Evolutionary conservation across 2,888 invertebrate genomes (phyloP).

Genomic region (Selenia dentaria): DNA sequence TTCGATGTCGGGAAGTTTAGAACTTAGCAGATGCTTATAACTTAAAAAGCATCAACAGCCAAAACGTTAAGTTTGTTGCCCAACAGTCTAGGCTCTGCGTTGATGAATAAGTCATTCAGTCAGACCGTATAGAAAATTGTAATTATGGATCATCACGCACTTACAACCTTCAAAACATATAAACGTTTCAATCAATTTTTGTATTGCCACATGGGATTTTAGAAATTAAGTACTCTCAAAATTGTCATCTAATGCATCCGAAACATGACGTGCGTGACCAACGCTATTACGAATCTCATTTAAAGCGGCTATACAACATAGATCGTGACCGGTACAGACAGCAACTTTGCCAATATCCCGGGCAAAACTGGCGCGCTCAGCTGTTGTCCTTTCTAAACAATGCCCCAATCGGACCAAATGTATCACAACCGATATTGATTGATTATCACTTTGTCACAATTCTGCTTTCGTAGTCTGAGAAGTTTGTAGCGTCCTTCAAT

Average conservation of each 20-base stretch:
- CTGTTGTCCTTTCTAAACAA: conserved; percentile 55
- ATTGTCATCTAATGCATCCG: not conserved
- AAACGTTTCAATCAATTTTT: too few species aligned
- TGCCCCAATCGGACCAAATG: conserved; percentile 33
- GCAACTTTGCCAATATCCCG: conserved; percentile 61
- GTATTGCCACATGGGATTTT: too few species aligned
- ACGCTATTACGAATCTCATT: conserved; percentile 30
- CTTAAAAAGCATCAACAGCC: too few species aligned
- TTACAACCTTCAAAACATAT: too few species aligned
- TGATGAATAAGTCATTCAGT: too few species aligned
- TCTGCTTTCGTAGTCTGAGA: not conserved
- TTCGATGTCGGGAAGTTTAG: too few species aligned
- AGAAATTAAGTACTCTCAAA: not conserved
- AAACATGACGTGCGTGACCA: not conserved
- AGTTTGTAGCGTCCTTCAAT: not conserved
- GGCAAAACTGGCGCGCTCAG: conserved; percentile 52
- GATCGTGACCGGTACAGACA: conserved; percentile 41
- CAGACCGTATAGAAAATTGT: too few species aligned
- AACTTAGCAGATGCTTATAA: too few species aligned
- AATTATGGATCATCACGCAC: too few species aligned
- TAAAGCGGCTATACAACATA: conserved; percentile 32
- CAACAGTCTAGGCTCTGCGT: too few species aligned
- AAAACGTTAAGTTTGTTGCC: too few species aligned
- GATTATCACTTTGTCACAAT: conserved; percentile 14
- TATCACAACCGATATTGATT: conserved; percentile 30